phyloP scores from a whole-genome alignment of 2,888 invertebrate species.

The Metalampra italica region DNA sequence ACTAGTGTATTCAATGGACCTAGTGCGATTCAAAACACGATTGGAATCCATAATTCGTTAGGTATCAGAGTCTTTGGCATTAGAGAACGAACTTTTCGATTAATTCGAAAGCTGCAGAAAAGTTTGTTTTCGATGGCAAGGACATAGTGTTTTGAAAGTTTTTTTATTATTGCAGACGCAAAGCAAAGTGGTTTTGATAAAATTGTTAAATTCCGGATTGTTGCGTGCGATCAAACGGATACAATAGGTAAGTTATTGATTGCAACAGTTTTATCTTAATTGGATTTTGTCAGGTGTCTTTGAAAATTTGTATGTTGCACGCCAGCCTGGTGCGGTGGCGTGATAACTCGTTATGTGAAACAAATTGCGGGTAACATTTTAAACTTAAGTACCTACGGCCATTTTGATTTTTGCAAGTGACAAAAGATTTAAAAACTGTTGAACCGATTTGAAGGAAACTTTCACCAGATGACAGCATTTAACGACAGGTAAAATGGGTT shows the following conservation, averaged over 20 bases:
- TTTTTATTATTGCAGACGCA: conserved; percentile 28
- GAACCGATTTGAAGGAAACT: background rate
- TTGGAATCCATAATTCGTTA: background rate
- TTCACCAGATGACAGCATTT: conserved; percentile 1
- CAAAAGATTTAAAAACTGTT: background rate
- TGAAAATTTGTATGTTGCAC: conserved; percentile 10
- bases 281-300: conserved; percentile 26
- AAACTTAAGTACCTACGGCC: conserved; percentile 1
- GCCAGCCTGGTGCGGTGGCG: background rate
- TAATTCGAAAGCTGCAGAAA: conserved; percentile 22
- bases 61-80: conserved; percentile 2
- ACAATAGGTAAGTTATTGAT: conserved; percentile 13
- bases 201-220: conserved; percentile 57
- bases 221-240: conserved; percentile 36
- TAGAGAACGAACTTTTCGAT: conserved; percentile 21
- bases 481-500: background rate
- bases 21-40: conserved; percentile 22
- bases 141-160: conserved; percentile 59
- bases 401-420: conserved; percentile 3
- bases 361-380: conserved; percentile 2
- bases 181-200: conserved; percentile 36
- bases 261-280: conserved; percentile 15
- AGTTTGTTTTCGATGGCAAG: conserved; percentile 39
- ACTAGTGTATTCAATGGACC: conserved; percentile 43
- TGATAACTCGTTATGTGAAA: background rate